Percentiles rank a stretch among this genome's conserved stretches.
Evolutionary conservation across 1,140 invertebrate genomes (phyloP).

Genomic region (Megathymus violae): DNA sequence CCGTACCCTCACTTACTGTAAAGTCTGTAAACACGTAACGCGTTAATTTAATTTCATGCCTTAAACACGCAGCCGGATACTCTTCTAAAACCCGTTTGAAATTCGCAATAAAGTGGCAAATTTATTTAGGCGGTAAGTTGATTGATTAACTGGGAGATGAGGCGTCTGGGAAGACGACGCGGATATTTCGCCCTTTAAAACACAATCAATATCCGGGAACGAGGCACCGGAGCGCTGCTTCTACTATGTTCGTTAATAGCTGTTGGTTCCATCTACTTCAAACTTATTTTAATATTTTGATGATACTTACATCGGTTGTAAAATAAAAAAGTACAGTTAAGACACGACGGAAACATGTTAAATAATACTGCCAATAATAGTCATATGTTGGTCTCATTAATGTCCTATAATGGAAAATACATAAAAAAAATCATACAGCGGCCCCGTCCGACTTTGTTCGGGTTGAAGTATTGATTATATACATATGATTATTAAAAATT

Average conservation of each 20-base stretch:
- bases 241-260: slow-evolving; percentile 31
- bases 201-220: slow-evolving; percentile 50
- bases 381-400: too few relatives aligned
- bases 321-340: too few relatives aligned
- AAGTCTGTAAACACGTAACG: background rate
- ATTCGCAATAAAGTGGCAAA: slow-evolving; percentile 32
- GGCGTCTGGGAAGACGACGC: slow-evolving; percentile 32
- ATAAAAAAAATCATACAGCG: too few relatives aligned
- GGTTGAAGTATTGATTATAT: too few relatives aligned
- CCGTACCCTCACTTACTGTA: too few relatives aligned
- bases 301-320: too few relatives aligned
- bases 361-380: too few relatives aligned
- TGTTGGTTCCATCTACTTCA: background rate
- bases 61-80: background rate
- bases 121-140: slow-evolving; percentile 45
- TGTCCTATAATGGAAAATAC: too few relatives aligned
- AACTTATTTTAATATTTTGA: background rate
- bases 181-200: slow-evolving; percentile 44
- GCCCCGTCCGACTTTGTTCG: too few relatives aligned
- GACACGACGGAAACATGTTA: too few relatives aligned
- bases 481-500: too few relatives aligned
- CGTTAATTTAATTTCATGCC: background rate
- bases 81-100: background rate
- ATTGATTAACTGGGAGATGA: slow-evolving; percentile 45
- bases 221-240: slow-evolving; percentile 28